Evolutionary conservation across 2,888 invertebrate genomes (phyloP), one percentile per base, ranked within the genome.

Genomic region (Eledona agricola): DNA sequence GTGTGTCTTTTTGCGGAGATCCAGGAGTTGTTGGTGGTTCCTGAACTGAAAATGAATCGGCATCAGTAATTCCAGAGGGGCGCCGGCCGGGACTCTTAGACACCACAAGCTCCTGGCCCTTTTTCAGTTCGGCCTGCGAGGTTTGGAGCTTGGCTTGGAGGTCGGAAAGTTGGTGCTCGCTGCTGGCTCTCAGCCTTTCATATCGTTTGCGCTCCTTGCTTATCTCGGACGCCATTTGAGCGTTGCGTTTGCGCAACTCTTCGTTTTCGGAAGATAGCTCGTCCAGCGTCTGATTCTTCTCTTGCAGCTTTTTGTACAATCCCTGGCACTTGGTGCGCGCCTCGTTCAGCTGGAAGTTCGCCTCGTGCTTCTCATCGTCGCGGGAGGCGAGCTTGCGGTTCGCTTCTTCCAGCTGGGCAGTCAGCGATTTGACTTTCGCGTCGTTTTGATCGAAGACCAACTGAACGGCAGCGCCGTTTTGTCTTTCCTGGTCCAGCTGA

Each of bases 41-140:
- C 67, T 66, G 59, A 72, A 70, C 76, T 75, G 70, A 73, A 76
- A 76, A 63, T 62, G 65, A 69, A 68, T 60, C 61, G 62, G 56
- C 60, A 64, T 74, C 72, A 73, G 69, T 70, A 71, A 69, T 59
- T 51, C 67, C 28, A n/a, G n/a, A n/a, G 16, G 20, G 10, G 12
- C 31, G 49, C 9, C 29, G 38, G 31, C 26, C 32, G 2, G 31
- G 31, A 58, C 50, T 55, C 50, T 53, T 56, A 61, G 67, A 57
- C 64, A 69, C 71, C 71, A 67, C 69, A 56, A 70, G 60, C 52
- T 70, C 70, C 64, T 69, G 69, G 54, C 70, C 67, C 65, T 69
- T 71, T 59, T 71, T 71, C 59, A 71, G 67, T 60, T 76, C 75
- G 46, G 62, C 59, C 15, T 64, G 43, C 29, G 72, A 66, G 26